phyloP scores from a whole-genome alignment of 2,113 vertebrate species.

The Amia ocellicauda region DNA sequence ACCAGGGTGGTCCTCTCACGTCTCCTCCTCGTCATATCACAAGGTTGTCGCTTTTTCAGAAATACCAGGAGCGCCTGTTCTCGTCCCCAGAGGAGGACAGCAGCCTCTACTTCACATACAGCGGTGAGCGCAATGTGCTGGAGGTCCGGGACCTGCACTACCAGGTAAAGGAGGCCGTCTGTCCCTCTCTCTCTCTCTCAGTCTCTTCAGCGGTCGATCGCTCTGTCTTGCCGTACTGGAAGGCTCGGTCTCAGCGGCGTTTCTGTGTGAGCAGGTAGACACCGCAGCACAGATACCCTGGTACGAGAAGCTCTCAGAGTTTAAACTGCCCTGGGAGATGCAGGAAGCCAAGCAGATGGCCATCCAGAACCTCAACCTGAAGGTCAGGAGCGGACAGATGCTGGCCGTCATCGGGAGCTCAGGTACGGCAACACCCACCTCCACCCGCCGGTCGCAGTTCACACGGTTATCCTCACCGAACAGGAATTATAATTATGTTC shows the following conservation, averaged over 20 bases:
- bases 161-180: slow-evolving; percentile 64
- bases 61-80: slow-evolving; percentile 70
- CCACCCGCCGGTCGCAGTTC: slow-evolving; percentile 2
- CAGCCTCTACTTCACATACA: slow-evolving; percentile 93
- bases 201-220: no score
- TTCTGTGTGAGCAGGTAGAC: slow-evolving; percentile 69
- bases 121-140: slow-evolving; percentile 77
- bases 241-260: background rate
- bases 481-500: no score
- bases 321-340: slow-evolving; percentile 81
- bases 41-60: no score
- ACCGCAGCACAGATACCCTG: slow-evolving; percentile 83
- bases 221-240: no score
- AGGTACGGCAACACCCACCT: slow-evolving; percentile 62
- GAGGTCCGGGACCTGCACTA: slow-evolving; percentile 85
- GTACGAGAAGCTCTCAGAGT: slow-evolving; percentile 82
- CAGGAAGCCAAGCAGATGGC: slow-evolving; percentile 60
- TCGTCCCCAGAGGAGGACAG: slow-evolving; percentile 78
- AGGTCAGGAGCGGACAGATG: slow-evolving; percentile 90
- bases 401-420: slow-evolving; percentile 90
- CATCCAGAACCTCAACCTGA: slow-evolving; percentile 81
- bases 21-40: background rate
- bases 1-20: background rate
- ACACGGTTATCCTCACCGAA: no score
- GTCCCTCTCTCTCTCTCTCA: background rate